A percentile compares a stretch with the other conserved stretches of the same genome.
Evolutionary conservation across 2,113 vertebrate genomes (phyloP).

Genomic region (Apaloderma vittatum): DNA sequence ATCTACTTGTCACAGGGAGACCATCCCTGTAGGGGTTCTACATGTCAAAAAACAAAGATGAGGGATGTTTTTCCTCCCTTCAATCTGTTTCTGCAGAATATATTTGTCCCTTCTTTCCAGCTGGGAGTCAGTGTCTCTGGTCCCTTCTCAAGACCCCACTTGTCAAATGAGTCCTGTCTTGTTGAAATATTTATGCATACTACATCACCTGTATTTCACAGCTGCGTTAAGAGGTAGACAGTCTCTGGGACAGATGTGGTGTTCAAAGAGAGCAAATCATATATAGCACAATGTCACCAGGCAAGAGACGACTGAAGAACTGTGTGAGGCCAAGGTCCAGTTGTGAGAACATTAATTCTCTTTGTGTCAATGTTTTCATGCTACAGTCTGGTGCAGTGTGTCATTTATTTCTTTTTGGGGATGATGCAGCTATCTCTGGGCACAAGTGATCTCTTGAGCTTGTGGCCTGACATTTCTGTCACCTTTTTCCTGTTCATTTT

Average conservation of each 20-base stretch:
- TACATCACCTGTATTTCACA: conserved; percentile 52
- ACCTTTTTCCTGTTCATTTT: conserved; percentile 3
- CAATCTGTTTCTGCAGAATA: neutral
- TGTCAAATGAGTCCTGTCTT: conserved; percentile 31
- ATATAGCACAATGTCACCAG: neutral
- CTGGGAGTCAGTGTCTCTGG: neutral
- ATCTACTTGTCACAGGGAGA: neutral
- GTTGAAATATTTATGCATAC: conserved; percentile 45
- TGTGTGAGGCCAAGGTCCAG: conserved; percentile 51
- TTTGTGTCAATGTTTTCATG: conserved; percentile 31
- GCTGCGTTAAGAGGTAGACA: neutral
- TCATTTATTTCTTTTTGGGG: neutral
- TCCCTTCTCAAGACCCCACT: neutral
- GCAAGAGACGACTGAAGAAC: neutral
- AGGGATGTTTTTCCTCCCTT: neutral
- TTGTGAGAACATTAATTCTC: conserved; percentile 47
- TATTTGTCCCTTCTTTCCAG: neutral
- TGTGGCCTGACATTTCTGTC: conserved; percentile 39
- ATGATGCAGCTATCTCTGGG: conserved; percentile 30
- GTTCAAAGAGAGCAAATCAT: conserved; percentile 42
- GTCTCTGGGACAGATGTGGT: neutral
- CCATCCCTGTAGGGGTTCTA: neutral
- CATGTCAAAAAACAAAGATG: conserved; percentile 11
- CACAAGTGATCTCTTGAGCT: neutral
- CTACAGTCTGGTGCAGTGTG: neutral